A percentile compares a stretch with the other conserved stretches of the same genome.
These are phyloP conservation scores for Lindbergichthys nudifrons DNA, from an alignment of 2,797 vertebrate species.

Conservation along the genomic window DNA sequence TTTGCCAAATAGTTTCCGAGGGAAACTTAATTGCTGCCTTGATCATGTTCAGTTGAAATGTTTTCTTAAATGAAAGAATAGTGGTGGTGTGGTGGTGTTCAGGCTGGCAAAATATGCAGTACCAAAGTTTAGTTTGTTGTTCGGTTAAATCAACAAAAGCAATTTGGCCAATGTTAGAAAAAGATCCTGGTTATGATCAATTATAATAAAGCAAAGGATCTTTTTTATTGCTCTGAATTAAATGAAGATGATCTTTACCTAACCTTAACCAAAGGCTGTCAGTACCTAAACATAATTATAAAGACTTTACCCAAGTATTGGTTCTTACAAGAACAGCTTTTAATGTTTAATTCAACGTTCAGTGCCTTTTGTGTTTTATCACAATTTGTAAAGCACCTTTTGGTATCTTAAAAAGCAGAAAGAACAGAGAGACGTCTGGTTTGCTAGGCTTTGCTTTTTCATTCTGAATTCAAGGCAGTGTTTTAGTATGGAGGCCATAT, in stretches of 20 bases:
- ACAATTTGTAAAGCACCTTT: neutral
- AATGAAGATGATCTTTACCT: neutral
- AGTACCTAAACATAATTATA: neutral
- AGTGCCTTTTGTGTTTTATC: neutral
- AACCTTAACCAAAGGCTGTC: neutral
- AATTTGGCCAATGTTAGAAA: neutral
- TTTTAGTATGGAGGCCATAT: slow-evolving; percentile 18
- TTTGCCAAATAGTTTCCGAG: slow-evolving; percentile 10
- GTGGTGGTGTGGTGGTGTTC: neutral
- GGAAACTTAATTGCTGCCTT: neutral
- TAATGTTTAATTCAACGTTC: too few relatives aligned
- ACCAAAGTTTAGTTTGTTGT: neutral
- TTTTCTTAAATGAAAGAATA: neutral
- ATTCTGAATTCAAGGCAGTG: slow-evolving; percentile 5
- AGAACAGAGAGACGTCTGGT: slow-evolving; percentile 22
- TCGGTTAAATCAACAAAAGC: neutral
- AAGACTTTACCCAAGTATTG: neutral
- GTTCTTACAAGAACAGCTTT: neutral
- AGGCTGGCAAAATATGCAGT: neutral
- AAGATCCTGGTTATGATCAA: too few relatives aligned
- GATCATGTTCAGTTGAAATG: slow-evolving; percentile 2
- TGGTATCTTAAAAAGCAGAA: slow-evolving; percentile 4
- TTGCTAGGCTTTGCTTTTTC: slow-evolving; percentile 12
- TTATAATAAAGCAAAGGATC: neutral
- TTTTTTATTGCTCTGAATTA: neutral